These are phyloP conservation scores for Yponomeuta malinellus DNA, from an alignment of 2,888 invertebrate genomes.

Conservation along the genomic window DNA sequence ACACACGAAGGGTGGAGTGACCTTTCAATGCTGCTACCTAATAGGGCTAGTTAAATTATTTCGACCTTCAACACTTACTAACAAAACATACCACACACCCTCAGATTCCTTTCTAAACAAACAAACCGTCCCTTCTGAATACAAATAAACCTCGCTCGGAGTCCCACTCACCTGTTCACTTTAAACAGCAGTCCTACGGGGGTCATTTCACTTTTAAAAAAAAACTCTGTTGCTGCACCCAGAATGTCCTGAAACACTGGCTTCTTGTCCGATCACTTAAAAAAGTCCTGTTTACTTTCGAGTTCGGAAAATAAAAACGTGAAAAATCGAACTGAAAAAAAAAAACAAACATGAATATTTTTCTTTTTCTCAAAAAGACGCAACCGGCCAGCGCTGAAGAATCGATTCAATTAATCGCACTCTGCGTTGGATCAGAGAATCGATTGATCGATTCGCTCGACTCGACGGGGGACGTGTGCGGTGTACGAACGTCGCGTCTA, in stretches of 20 bases:
- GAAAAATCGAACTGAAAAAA: not conserved
- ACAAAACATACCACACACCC: constrained; percentile 2
- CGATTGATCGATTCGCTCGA: constrained; percentile 31
- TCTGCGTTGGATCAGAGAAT: constrained; percentile 31
- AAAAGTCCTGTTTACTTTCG: not conserved
- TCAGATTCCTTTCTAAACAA: constrained; percentile 16
- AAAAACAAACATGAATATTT: constrained; percentile 1
- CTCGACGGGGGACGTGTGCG: constrained; percentile 41
- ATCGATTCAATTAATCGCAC: constrained; percentile 24
- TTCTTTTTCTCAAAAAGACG: not conserved
- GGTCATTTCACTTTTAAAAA: constrained; percentile 56
- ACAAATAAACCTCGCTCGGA: constrained; percentile 5
- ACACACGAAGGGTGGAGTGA: not conserved
- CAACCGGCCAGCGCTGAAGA: constrained; percentile 16
- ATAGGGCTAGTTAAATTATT: not conserved
- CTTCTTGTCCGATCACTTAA: not conserved
- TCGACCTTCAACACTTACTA: constrained; percentile 29
- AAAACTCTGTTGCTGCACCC: constrained; percentile 18
- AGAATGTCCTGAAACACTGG: not conserved
- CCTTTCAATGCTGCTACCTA: not conserved
- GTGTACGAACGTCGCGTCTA: constrained; percentile 48
- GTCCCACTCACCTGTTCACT: constrained; percentile 69
- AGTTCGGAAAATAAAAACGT: not conserved
- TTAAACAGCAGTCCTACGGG: constrained; percentile 77
- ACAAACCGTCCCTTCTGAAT: constrained; percentile 12